A percentile compares a stretch with the other conserved stretches of the same genome.
Evolutionary conservation across 2,888 invertebrate genomes (phyloP).

Genomic region (Halictus ligatus): DNA sequence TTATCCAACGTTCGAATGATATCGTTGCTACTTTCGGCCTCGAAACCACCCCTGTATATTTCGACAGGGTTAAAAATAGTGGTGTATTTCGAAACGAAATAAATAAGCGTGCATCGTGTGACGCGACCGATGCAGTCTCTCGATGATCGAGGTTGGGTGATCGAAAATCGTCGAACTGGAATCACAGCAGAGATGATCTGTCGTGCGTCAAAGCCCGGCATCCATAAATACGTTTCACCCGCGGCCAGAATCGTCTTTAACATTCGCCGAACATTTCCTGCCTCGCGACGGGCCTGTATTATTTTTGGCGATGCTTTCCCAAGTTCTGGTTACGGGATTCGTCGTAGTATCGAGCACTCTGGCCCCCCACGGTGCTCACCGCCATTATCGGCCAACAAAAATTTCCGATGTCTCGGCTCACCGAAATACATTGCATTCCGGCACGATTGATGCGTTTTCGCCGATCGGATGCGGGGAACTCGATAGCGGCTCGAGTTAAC

Average conservation of each 20-base stretch:
- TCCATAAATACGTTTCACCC: conserved; percentile 7
- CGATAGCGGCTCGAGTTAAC: background rate
- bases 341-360: background rate
- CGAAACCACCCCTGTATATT: conserved; percentile 18
- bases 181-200: background rate
- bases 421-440: background rate
- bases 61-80: conserved; percentile 54
- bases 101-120: conserved; percentile 31
- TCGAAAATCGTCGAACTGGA: background rate
- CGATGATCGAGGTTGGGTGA: background rate
- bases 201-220: conserved; percentile 9
- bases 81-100: conserved; percentile 37
- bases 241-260: conserved; percentile 9
- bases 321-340: background rate
- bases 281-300: conserved; percentile 7
- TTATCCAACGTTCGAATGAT: background rate
- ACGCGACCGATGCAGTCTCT: conserved; percentile 19
- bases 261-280: background rate
- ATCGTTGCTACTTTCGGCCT: background rate
- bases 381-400: conserved; percentile 1
- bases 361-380: background rate
- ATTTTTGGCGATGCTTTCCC: conserved; percentile 15
- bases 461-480: background rate
- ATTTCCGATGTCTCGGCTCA: background rate
- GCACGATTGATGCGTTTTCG: background rate